phyloP scores from a whole-genome alignment of 2,797 vertebrate genomes.

The Heliangelus exortis region DNA sequence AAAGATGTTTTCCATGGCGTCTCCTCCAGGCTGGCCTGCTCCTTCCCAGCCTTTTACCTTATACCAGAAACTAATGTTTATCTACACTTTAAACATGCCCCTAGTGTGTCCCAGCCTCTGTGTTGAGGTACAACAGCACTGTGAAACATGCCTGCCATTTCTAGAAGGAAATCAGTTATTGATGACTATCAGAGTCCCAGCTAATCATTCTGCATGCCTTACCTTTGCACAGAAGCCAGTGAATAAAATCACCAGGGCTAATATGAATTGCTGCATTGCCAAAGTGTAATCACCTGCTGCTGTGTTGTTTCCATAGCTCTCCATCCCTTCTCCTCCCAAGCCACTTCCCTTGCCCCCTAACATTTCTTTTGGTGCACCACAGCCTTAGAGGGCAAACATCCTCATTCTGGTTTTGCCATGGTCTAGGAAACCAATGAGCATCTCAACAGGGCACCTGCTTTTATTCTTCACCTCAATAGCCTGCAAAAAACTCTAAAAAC shows the following conservation, averaged over 20 bases:
- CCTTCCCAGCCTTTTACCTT: not conserved
- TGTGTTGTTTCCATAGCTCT: not conserved
- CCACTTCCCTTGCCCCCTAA: not conserved
- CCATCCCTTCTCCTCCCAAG: not conserved
- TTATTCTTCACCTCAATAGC: not conserved
- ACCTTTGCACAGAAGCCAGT: not conserved
- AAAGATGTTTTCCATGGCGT: constrained; percentile 29
- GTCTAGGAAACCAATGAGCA: not conserved
- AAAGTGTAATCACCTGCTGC: not conserved
- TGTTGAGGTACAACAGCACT: not conserved
- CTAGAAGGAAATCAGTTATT: not conserved
- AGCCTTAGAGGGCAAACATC: not conserved
- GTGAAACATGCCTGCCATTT: not conserved
- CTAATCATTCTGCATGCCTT: not conserved
- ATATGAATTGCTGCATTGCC: not conserved
- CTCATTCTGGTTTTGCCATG: not conserved
- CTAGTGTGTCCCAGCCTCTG: not conserved
- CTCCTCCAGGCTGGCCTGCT: not conserved
- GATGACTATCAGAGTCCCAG: not conserved
- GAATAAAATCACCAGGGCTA: not conserved
- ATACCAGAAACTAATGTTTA: not conserved
- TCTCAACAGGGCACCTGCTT: not conserved
- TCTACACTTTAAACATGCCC: not conserved
- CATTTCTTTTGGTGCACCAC: not conserved
- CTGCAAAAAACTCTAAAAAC: not conserved